Evolutionary conservation across 2,113 vertebrate species (phyloP), one percentile per base, ranked within the genome.

Genomic region (Ramphastos sulfuratus): DNA sequence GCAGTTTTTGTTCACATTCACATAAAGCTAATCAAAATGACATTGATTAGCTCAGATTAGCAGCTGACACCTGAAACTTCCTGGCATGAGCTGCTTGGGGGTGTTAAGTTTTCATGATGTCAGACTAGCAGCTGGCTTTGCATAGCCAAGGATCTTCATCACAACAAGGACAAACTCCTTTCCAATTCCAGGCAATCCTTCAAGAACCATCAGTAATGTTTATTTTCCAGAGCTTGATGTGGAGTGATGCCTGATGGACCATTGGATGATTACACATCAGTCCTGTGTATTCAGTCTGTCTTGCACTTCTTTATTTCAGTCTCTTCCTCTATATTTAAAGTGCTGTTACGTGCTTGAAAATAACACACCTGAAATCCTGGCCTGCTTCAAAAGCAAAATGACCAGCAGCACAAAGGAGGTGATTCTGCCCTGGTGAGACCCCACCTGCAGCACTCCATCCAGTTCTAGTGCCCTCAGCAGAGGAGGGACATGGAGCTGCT

Each of bases 31-130:
- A 90, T 82, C 58, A 93, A 95, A 96, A 94, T 74, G 9, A 76
- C 64, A 92, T 65, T 92, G 71, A 94, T 96, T 87, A 94, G 19
- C 23, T 89, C 67, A 72, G 58, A 92, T 92, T 90, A 95, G 93
- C 75, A 35, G 4, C 39, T 87, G 66, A 33, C 17, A 93, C 65
- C 63, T 50, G 67, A 65, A 89, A 81, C 6, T 30, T 58, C 59
- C 31, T 83, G 81, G 12, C 17, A 27, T 56, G 48, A 83, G 35
- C 33, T 84, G 15, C 50, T 71, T 58, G 20, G 8, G 20, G 83
- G 4, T 1, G 2, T 81, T 25, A 77, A 37, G 27, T 21, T 83
- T 89, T 89, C 52, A 15, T 80, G 17, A 19, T 35, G 7, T 61
- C 33, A 63, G 87, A 20, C 9, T 64, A 55, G 4, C 7, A 31